Evolutionary conservation across 2,113 vertebrate species (phyloP).

Genomic region (Abramis brama): DNA sequence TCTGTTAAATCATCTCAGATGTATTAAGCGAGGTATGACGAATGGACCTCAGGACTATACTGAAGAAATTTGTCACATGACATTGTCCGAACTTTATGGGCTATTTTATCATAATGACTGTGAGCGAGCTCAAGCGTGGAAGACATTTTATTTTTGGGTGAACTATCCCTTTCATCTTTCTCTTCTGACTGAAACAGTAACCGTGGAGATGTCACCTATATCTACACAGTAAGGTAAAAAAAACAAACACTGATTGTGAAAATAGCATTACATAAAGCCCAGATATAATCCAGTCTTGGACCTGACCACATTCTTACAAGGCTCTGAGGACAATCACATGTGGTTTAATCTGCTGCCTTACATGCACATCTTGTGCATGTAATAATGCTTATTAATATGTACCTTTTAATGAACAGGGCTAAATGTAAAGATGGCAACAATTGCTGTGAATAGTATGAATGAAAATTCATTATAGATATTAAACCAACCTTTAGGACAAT

Average conservation of each 20-base stretch:
- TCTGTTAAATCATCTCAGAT: no score
- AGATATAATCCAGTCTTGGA: not conserved
- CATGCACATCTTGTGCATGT: not conserved
- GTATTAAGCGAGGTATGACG: no score
- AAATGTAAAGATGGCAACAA: not conserved
- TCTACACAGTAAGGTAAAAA: not conserved
- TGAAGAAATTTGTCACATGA: not conserved
- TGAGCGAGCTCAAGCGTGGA: not conserved
- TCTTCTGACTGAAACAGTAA: not conserved
- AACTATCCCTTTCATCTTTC: not conserved
- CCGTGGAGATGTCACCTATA: not conserved
- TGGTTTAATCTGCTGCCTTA: constrained; percentile 1
- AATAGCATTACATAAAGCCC: not conserved
- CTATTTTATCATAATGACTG: not conserved
- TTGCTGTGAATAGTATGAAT: not conserved
- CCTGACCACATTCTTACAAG: not conserved
- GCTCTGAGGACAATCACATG: not conserved
- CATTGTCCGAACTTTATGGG: not conserved
- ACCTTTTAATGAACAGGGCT: not conserved
- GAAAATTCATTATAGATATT: not conserved
- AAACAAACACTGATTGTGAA: not conserved
- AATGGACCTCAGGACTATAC: not conserved
- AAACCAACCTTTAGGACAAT: not conserved
- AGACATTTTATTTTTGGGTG: not conserved
- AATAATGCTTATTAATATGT: not conserved